phyloP scores from a whole-genome alignment of 2,797 vertebrate genomes.

The Lepus townsendii region DNA sequence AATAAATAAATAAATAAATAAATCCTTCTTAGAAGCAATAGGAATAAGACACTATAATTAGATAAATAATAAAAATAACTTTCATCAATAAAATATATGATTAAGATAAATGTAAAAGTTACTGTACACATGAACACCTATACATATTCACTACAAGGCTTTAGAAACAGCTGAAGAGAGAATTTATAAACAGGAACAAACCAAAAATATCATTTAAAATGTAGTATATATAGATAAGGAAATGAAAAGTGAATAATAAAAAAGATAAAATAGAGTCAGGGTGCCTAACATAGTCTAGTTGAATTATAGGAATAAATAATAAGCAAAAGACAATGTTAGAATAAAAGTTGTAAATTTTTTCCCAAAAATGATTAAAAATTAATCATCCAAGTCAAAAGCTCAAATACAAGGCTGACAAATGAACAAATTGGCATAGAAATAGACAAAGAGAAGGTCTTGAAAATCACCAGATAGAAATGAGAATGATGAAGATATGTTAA shows the following conservation, averaged over 20 bases:
- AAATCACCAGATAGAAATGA: background rate
- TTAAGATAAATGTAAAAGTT: slow-evolving; percentile 40
- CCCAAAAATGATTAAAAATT: background rate
- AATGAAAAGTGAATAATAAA: background rate
- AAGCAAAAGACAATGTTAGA: background rate
- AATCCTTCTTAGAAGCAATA: too few relatives aligned
- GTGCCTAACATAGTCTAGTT: background rate
- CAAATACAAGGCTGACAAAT: background rate
- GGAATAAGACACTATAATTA: background rate
- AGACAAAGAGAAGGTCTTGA: background rate
- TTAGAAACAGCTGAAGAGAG: background rate
- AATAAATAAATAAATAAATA: too few relatives aligned
- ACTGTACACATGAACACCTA: background rate
- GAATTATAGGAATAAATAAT: background rate
- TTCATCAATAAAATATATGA: slow-evolving; percentile 18
- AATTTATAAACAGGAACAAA: background rate
- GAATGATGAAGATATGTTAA: background rate
- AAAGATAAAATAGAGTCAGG: background rate
- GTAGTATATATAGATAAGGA: background rate
- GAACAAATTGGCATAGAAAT: background rate
- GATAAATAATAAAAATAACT: slow-evolving; percentile 30
- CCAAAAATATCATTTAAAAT: background rate
- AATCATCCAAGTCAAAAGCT: background rate
- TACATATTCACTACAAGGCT: background rate
- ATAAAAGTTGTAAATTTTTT: background rate